Evolutionary conservation across 2,888 invertebrate species (phyloP).

Genomic region (Xestia ashworthii): DNA sequence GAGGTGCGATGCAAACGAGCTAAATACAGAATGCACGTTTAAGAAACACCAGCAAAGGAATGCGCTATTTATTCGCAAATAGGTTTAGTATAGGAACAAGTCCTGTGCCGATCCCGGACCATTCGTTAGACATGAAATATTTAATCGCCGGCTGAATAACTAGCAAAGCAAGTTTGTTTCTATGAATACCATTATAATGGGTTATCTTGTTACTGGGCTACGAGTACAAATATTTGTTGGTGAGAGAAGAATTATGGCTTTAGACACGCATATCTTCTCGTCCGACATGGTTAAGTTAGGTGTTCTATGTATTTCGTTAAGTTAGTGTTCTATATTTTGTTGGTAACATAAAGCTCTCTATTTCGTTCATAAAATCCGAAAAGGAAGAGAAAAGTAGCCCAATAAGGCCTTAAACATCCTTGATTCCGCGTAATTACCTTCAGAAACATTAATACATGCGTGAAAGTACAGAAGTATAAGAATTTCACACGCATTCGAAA

Average conservation of each 20-base stretch:
- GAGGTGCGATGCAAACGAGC: conserved; percentile 70
- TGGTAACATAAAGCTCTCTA: neutral
- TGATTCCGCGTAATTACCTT: conserved; percentile 49
- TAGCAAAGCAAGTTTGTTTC: conserved; percentile 57
- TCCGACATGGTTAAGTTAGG: conserved; percentile 15
- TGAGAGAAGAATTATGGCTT: conserved; percentile 51
- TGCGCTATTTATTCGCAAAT: conserved; percentile 64
- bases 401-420: conserved; percentile 38
- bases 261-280: conserved; percentile 40
- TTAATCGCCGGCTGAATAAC: conserved; percentile 47
- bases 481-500: conserved; percentile 86
- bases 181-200: conserved; percentile 59
- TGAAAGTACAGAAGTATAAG: conserved; percentile 79
- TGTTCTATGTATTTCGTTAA: conserved; percentile 15
- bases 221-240: conserved; percentile 57
- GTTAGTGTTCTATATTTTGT: conserved; percentile 6
- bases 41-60: conserved; percentile 61
- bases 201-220: conserved; percentile 62
- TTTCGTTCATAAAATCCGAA: conserved; percentile 3
- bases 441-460: conserved; percentile 68
- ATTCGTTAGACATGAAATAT: conserved; percentile 55
- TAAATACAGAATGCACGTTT: conserved; percentile 68
- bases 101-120: conserved; percentile 37
- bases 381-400: conserved; percentile 37
- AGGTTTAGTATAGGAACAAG: conserved; percentile 45